These are phyloP conservation scores for Podarcis lilfordi DNA, from an alignment of 2,797 vertebrate species.

Conservation along the genomic window DNA sequence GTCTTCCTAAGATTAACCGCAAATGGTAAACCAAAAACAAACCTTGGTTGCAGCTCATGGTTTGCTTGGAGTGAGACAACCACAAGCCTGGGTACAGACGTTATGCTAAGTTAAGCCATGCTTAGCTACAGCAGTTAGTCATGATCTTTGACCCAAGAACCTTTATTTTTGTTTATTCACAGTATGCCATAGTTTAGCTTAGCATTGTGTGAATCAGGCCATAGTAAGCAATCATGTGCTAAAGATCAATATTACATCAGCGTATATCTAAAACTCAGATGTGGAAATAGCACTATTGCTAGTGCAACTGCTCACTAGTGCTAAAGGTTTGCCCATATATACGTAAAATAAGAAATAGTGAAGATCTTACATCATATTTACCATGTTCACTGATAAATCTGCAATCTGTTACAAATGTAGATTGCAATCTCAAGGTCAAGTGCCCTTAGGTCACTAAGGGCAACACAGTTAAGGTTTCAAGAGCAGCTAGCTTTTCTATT, in stretches of 20 bases:
- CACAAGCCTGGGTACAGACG: too few species aligned
- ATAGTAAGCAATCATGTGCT: not conserved
- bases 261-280: not conserved
- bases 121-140: too few species aligned
- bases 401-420: not conserved
- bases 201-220: too few species aligned
- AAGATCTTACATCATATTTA: not conserved
- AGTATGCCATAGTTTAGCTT: too few species aligned
- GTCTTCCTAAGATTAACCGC: too few species aligned
- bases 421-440: not conserved
- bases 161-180: too few species aligned
- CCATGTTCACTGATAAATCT: not conserved
- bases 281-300: not conserved
- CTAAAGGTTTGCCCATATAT: too few species aligned
- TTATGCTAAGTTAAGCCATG: too few species aligned
- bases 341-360: not conserved
- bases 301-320: not conserved
- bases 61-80: too few species aligned
- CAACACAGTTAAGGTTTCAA: not conserved
- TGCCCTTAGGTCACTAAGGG: not conserved
- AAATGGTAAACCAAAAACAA: too few species aligned
- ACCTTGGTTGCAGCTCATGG: too few species aligned
- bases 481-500: not conserved
- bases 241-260: not conserved
- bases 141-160: too few species aligned